Evolutionary conservation across 2,113 vertebrate genomes (phyloP), one percentile per base, ranked within the genome.

Genomic region (Grus americana): DNA sequence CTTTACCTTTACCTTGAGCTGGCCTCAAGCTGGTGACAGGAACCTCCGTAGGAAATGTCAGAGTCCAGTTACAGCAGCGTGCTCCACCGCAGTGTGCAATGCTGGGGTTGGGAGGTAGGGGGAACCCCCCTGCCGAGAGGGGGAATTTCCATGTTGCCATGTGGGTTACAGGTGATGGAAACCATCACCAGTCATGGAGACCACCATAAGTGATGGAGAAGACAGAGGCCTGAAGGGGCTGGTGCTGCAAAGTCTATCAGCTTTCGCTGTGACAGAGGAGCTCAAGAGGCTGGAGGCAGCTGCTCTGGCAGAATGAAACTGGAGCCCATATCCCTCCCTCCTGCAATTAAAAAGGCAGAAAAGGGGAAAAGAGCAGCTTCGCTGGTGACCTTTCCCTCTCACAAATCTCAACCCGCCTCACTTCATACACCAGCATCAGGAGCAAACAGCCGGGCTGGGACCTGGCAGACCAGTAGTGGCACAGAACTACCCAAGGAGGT

Each of bases 391-490:
- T 79, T 90, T 89, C 91, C 66, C 86, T 57, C 52, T 42, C 4
- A 42, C 78, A 71, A 22, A 89, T 74, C 68, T 79, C 86, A 89
- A 6, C 89, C 79, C 8, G 71, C 87, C 83, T 95, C 80, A 71
- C 96, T 94, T 94, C 59, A 40, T 54, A 49, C 38, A 70, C 50
- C 63, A 52, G 86, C 93, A 76, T 27, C 40, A 58, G 95, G 91
- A 93, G 88, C 70, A 91, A 88, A 88, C 95, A 95, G 94, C 79
- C 52, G 83, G 94, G 92, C 80, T 67, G 57, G 88, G 83, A 96
- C 75, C 95, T 80, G 86, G 78, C 78, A 32, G 52, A 3, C 57
- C 75, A 14, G 92, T 0, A 23, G 94, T 55, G 94, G 94, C 85
- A 59, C 61, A 66, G 63, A 95, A 73, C 89, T 57, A 90, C 94